phyloP scores from a whole-genome alignment of 2,797 vertebrate genomes.

The Schizopygopsis pylzovi region DNA sequence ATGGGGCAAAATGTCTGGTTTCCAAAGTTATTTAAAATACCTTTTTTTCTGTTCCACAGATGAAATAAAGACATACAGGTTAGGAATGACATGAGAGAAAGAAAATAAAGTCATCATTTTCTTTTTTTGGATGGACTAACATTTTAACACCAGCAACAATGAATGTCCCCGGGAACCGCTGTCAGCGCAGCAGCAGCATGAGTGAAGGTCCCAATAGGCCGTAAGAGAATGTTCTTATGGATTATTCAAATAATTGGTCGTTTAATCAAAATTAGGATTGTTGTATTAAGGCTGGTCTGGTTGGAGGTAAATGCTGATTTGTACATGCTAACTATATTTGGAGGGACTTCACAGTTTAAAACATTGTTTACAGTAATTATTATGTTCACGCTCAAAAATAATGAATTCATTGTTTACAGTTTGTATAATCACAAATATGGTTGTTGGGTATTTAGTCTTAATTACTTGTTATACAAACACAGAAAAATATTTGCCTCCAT shows the following conservation, averaged over 20 bases:
- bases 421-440: background rate
- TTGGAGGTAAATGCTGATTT: background rate
- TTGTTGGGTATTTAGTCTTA: background rate
- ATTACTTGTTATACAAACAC: background rate
- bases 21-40: background rate
- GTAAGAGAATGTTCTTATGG: background rate
- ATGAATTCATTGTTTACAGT: background rate
- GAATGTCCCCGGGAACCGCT: too few relatives aligned
- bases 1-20: background rate
- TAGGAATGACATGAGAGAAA: background rate
- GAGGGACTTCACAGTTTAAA: background rate
- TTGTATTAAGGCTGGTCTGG: background rate
- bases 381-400: background rate
- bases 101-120: background rate
- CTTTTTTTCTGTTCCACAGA: background rate
- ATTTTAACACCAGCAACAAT: background rate
- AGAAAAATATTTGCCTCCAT: background rate
- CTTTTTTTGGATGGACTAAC: background rate
- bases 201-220: background rate
- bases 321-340: background rate
- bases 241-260: background rate
- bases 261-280: background rate
- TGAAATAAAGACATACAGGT: background rate
- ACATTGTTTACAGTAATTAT: background rate
- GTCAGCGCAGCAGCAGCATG: background rate